Evolutionary conservation across 1,140 invertebrate genomes (phyloP).

Genomic region (Drosophila setifemur): DNA sequence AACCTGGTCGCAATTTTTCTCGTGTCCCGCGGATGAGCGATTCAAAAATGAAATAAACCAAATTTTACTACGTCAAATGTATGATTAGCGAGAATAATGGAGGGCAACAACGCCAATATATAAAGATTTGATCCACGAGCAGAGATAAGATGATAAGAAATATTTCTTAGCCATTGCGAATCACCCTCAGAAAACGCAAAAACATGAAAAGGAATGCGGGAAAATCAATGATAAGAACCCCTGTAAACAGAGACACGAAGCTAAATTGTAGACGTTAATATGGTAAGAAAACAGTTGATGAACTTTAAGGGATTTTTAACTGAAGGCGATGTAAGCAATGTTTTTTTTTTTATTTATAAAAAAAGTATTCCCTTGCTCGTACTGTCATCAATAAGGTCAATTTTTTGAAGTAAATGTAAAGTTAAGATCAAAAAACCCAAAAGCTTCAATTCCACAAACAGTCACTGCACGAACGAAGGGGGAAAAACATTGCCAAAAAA

Average conservation of each 20-base stretch:
- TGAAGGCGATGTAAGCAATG: neutral
- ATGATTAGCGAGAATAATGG: constrained; percentile 18
- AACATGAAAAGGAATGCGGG: constrained; percentile 10
- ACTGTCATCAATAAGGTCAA: neutral
- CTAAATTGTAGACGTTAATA: neutral
- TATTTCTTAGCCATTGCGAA: constrained; percentile 7
- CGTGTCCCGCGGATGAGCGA: neutral
- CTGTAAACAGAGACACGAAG: neutral
- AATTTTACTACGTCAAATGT: neutral
- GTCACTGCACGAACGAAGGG: neutral
- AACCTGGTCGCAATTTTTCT: neutral
- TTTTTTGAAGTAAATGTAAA: neutral
- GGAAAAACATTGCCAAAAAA: constrained; percentile 14
- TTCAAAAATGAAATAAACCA: constrained; percentile 3
- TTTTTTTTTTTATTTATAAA: neutral
- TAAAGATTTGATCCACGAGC: constrained; percentile 27
- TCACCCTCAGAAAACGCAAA: constrained; percentile 6
- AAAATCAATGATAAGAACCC: constrained; percentile 6
- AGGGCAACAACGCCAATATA: constrained; percentile 16
- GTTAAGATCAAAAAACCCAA: neutral
- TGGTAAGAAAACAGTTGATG: neutral
- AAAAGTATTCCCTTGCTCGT: neutral
- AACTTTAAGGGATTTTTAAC: neutral
- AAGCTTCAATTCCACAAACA: neutral
- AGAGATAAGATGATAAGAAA: constrained; percentile 24